phyloP scores from a whole-genome alignment of 2,888 invertebrate species.

The Hyppa rectilinea region DNA sequence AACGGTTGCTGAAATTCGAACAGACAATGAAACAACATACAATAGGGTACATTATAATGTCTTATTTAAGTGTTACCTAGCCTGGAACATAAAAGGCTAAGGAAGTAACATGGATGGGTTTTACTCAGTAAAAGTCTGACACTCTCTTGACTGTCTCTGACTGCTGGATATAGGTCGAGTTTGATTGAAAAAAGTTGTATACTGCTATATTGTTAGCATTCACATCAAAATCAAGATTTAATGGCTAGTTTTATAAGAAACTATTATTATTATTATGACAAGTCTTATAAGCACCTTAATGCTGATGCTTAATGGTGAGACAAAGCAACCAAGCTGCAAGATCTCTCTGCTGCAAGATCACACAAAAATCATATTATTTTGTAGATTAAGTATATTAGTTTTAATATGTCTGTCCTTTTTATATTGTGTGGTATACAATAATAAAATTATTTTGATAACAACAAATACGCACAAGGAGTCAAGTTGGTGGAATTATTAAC shows the following conservation, averaged over 20 bases:
- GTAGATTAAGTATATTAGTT: too few relatives aligned
- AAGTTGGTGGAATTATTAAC: not conserved
- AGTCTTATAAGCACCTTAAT: too few relatives aligned
- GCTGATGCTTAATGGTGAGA: too few relatives aligned
- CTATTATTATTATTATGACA: too few relatives aligned
- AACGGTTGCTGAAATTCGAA: constrained; percentile 84
- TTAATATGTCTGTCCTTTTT: not conserved
- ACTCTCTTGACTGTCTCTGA: too few relatives aligned
- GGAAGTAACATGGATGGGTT: too few relatives aligned
- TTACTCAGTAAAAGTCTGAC: too few relatives aligned
- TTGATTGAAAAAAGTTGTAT: not conserved
- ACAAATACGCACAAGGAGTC: not conserved
- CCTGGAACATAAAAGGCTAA: too few relatives aligned
- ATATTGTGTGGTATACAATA: not conserved
- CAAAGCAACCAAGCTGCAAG: not conserved
- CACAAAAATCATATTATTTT: too few relatives aligned
- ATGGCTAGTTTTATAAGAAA: not conserved
- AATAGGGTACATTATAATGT: not conserved
- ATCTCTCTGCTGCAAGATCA: not conserved
- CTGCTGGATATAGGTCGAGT: not conserved
- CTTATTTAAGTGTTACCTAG: too few relatives aligned
- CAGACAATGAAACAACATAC: constrained; percentile 1
- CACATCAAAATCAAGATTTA: not conserved
- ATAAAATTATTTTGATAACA: not conserved
- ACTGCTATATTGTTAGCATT: not conserved